These are phyloP conservation scores for Lagodon rhomboides DNA, from an alignment of 2,797 vertebrate genomes.

Conservation along the genomic window DNA sequence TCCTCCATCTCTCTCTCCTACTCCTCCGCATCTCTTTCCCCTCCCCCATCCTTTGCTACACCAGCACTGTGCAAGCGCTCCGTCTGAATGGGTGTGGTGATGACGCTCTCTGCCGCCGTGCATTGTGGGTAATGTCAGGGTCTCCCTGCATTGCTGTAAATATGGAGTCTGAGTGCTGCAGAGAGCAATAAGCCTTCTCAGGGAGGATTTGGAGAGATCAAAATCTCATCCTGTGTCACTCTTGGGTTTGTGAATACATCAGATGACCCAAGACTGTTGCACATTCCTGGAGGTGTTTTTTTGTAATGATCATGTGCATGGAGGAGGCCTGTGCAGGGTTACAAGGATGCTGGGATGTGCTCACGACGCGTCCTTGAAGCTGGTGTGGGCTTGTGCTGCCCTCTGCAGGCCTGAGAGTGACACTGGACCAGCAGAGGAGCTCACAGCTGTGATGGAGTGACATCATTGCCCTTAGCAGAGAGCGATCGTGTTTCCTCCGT, in stretches of 20 bases:
- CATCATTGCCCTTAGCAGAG: conserved; percentile 53
- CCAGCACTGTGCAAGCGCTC: conserved; percentile 61
- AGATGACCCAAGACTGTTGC: conserved; percentile 30
- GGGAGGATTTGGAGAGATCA: conserved; percentile 11
- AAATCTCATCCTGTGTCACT: conserved; percentile 15
- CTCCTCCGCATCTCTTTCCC: conserved; percentile 74
- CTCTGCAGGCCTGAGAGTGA: conserved; percentile 70
- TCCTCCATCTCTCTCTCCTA: conserved; percentile 58
- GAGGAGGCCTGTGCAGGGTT: conserved; percentile 55
- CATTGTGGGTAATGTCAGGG: conserved; percentile 86
- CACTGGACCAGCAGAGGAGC: conserved; percentile 39
- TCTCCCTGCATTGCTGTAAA: conserved; percentile 80
- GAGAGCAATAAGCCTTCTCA: conserved; percentile 20
- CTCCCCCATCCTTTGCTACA: conserved; percentile 77
- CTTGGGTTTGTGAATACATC: conserved; percentile 29
- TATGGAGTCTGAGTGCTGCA: conserved; percentile 66
- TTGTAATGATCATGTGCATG: conserved; percentile 32
- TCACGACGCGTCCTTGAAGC: conserved; percentile 66
- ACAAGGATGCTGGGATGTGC: conserved; percentile 50
- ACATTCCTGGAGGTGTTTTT: conserved; percentile 26
- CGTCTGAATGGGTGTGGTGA: conserved; percentile 84
- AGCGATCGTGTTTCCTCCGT: conserved; percentile 15
- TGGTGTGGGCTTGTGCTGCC: conserved; percentile 69
- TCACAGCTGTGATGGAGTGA: conserved; percentile 46
- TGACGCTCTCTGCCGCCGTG: conserved; percentile 75